phyloP scores from a whole-genome alignment of 2,113 vertebrate genomes.

The Rafetus swinhoei region DNA sequence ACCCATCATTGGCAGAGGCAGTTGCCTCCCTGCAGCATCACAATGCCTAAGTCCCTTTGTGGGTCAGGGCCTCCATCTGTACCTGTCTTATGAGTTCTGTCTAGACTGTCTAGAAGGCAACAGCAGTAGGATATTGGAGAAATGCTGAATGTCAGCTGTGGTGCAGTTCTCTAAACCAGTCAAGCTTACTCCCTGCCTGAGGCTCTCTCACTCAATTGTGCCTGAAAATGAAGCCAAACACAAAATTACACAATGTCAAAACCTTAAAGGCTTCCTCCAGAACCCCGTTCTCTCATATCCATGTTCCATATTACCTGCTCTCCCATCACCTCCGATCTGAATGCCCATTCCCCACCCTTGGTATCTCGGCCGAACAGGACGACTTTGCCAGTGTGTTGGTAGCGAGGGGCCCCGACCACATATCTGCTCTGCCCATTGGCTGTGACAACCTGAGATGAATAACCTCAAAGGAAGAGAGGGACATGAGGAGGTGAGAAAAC shows the following conservation, averaged over 20 bases:
- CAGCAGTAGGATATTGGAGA: neutral
- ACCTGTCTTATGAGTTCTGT: neutral
- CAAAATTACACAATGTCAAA: neutral
- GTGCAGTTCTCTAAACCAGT: neutral
- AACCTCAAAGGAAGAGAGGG: constrained; percentile 38
- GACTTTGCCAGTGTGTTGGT: constrained; percentile 72
- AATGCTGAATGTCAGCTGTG: neutral
- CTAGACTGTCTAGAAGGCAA: neutral
- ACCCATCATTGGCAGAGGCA: neutral
- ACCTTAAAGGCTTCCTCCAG: neutral
- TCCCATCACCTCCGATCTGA: neutral
- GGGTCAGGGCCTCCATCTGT: neutral
- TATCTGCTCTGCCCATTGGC: constrained; percentile 1
- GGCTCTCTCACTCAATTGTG: neutral
- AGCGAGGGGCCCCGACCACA: constrained; percentile 75
- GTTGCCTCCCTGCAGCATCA: neutral
- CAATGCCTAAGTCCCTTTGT: neutral
- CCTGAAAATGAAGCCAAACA: neutral
- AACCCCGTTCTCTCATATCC: neutral
- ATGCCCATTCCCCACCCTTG: neutral
- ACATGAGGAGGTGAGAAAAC: neutral
- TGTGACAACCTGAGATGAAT: constrained; percentile 18
- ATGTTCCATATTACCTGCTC: neutral
- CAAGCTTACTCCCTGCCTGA: neutral
- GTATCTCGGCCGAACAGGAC: constrained; percentile 53